Conservation (phyloP, 2,113 vertebrate species). For the Chloroceryle aenea region DNA sequence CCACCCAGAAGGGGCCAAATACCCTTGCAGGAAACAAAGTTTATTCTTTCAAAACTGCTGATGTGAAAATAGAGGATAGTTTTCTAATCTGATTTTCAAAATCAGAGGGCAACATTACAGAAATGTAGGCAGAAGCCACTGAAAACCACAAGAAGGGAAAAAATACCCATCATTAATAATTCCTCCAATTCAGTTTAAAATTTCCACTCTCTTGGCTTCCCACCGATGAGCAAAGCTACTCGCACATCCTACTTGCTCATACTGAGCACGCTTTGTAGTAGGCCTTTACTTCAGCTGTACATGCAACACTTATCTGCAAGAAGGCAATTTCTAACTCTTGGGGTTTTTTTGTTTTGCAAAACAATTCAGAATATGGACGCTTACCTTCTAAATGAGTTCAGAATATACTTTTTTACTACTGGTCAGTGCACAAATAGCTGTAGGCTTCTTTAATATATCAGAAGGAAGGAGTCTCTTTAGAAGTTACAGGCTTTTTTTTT, state of each 20-base stretch:
- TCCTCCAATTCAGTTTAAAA: neutral
- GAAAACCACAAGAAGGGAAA: neutral
- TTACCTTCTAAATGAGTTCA: neutral
- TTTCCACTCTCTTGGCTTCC: neutral
- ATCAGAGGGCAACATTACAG: neutral
- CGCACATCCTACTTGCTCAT: neutral
- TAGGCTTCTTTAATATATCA: neutral
- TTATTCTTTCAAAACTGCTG: neutral
- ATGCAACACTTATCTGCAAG: neutral
- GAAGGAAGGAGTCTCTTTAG: neutral
- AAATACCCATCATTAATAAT: neutral
- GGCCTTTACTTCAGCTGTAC: neutral
- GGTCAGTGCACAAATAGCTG: neutral
- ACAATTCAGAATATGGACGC: neutral
- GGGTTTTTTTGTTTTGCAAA: neutral
- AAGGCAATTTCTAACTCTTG: neutral
- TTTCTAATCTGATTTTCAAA: neutral
- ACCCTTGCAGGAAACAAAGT: neutral
- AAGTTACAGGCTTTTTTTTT: neutral
- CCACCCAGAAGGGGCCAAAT: neutral
- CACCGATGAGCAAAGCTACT: neutral
- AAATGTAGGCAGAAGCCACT: neutral
- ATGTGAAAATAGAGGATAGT: neutral
- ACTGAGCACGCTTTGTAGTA: neutral
- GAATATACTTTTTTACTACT: neutral